Base-by-base conservation (phyloP, 1,140 invertebrate species). In the Pissodes strobi region DNA sequence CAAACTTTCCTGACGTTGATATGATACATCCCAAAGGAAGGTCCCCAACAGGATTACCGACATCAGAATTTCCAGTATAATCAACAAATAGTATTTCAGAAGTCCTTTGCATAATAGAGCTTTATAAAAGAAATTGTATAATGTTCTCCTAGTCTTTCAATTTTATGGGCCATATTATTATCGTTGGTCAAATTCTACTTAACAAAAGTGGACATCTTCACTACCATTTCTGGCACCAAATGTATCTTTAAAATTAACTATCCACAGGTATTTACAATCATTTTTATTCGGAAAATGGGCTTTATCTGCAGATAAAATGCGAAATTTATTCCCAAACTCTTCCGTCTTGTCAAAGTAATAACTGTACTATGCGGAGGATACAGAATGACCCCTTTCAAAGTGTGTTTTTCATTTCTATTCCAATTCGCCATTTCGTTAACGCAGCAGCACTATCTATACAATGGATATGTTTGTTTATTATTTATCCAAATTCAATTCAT, bases 21-120 rank as follows among this genome's bases (percentile, higher is more conserved):
- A 60, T 34, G 2, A 48, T 19, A 27, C 57, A 48, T 4, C 43
- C 57, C 8, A 60, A 17, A n/a, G 57, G 57, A 17, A 60, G 13
- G n/a, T n/a, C n/a, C 5, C 57, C 59, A 3, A 41, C 41, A 27
- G 53, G 59, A 30, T 62, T 55, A 12, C 53, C 21, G 19, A 53
- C 38, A 53, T 62, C 59, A 25, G 34, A 53, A 19, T 62, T 62
- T 12, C 59, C 46, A 2, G 49, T 55, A 19, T 43, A 34, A 61
- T 52, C 58, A 2, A 61, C 58, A 46, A 61, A 61, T 12, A 61
- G 4, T 30, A 62, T 53, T 53, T 62, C 49, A 21, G 49, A 62
- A 4, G 48, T n/a, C n/a, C 49, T 52, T 30, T 62, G 34, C 59
- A 62, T 53, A 37, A 62, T 19, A 5, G 48, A 37, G 15, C 43